Conservation (phyloP, 2,888 invertebrate genomes). For the Hofmannophila pseudospretella region DNA sequence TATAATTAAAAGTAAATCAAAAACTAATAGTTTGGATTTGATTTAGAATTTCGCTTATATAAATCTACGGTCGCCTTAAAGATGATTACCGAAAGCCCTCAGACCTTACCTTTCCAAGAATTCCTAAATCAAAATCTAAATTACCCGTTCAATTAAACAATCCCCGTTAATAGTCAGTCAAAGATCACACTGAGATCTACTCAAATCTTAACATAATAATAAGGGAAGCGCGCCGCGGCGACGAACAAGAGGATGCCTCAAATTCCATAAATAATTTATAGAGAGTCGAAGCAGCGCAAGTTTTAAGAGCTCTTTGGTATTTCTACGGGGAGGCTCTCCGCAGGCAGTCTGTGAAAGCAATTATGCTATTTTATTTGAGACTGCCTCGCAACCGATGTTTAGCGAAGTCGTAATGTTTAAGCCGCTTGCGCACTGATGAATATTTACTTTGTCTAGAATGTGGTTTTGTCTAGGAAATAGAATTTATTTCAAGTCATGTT, state of each 20-base stretch:
- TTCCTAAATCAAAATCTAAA: constrained; percentile 19
- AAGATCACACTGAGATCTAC: constrained; percentile 48
- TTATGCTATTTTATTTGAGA: constrained; percentile 28
- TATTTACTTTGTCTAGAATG: too few relatives aligned
- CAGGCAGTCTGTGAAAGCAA: constrained; percentile 27
- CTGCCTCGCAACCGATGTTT: constrained; percentile 15
- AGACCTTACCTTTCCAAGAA: constrained; percentile 3
- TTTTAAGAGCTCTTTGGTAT: constrained; percentile 57
- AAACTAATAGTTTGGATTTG: too few relatives aligned
- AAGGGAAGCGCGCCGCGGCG: constrained; percentile 32
- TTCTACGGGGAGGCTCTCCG: constrained; percentile 21
- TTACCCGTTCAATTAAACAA: constrained; percentile 41
- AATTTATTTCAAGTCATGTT: too few relatives aligned
- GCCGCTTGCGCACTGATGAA: too few relatives aligned
- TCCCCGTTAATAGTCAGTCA: constrained; percentile 45
- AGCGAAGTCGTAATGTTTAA: not conserved
- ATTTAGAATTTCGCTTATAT: too few relatives aligned
- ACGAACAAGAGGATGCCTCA: constrained; percentile 53
- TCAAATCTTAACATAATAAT: constrained; percentile 61
- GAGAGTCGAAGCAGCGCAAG: constrained; percentile 55
- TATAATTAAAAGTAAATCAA: too few relatives aligned
- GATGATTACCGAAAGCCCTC: not conserved
- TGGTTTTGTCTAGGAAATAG: too few relatives aligned
- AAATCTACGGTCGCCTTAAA: not conserved
- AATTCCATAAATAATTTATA: constrained; percentile 70